Evolutionary conservation across 1,140 invertebrate genomes (phyloP).

Genomic region (Phymorhynchus buccinoides): DNA sequence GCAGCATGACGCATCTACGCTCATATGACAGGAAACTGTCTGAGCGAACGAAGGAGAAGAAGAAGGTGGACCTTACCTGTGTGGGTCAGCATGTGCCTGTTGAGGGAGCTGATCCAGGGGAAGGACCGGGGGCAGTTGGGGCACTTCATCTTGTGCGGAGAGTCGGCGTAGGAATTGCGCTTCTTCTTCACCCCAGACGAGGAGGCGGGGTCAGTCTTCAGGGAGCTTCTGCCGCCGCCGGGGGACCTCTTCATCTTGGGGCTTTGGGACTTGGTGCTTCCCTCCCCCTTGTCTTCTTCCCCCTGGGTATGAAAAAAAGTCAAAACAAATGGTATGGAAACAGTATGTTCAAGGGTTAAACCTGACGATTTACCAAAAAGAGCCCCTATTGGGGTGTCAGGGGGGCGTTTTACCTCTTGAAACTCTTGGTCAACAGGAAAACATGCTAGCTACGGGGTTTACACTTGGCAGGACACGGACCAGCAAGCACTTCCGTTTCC

Average conservation of each 20-base stretch:
- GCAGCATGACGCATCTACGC: no score
- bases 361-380: no score
- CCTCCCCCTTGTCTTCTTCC: not conserved
- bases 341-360: no score
- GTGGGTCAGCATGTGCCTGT: conserved; percentile 84
- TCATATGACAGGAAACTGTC: no score
- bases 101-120: conserved; percentile 94
- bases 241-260: conserved; percentile 35
- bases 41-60: no score
- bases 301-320: not conserved
- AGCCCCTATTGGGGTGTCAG: no score
- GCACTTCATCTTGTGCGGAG: conserved; percentile 91
- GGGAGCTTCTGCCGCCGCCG: conserved; percentile 28
- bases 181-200: conserved; percentile 80
- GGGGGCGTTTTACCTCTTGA: no score
- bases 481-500: no score
- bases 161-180: conserved; percentile 95
- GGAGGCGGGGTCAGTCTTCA: conserved; percentile 28
- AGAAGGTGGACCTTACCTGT: conserved; percentile 64
- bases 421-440: no score
- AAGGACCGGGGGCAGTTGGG: conserved; percentile 93
- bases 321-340: no score
- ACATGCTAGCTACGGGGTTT: no score
- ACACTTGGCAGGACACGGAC: no score
- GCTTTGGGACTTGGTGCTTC: not conserved